phyloP scores from a whole-genome alignment of 2,113 vertebrate species.

The Sturnus vulgaris region DNA sequence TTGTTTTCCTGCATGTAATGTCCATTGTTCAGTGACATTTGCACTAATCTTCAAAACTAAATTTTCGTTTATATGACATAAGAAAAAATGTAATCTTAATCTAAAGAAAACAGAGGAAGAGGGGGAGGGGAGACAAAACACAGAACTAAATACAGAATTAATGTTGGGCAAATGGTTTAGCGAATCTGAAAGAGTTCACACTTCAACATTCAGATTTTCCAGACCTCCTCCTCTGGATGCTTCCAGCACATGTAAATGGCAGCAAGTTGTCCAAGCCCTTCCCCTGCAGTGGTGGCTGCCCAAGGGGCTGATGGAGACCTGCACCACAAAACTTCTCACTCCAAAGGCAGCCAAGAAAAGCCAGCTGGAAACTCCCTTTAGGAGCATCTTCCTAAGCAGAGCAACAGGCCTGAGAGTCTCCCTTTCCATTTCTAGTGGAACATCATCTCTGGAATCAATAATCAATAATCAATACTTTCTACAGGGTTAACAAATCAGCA shows the following conservation, averaged over 20 bases:
- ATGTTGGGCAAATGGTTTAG: background rate
- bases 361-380: background rate
- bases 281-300: background rate
- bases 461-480: background rate
- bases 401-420: background rate
- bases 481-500: background rate
- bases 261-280: background rate
- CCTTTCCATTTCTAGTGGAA: background rate
- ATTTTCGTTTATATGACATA: conserved; percentile 4
- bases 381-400: background rate
- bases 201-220: background rate
- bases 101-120: background rate
- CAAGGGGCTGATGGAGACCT: background rate
- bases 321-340: background rate
- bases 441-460: background rate
- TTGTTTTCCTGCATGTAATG: conserved; percentile 51
- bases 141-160: background rate
- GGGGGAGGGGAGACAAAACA: background rate
- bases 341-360: background rate
- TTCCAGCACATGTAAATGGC: background rate
- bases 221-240: background rate
- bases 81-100: background rate
- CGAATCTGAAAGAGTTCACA: background rate
- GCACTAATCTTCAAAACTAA: conserved; percentile 36
- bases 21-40: conserved; percentile 76